Evolutionary conservation across 2,113 vertebrate genomes (phyloP), one percentile per base, ranked within the genome.

Genomic region (Carettochelys insculpta): DNA sequence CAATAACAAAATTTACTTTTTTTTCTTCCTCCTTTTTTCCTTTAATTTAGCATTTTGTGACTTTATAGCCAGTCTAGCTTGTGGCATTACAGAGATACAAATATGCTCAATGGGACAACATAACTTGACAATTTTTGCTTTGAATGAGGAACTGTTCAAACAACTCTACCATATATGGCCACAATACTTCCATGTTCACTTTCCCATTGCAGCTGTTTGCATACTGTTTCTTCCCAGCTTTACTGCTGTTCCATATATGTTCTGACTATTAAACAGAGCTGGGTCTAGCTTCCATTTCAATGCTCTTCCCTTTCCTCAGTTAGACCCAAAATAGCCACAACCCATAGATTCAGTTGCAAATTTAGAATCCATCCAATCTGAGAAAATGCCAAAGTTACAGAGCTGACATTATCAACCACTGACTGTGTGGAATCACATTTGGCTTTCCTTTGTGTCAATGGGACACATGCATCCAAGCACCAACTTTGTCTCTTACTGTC

Each of bases 141-240:
- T 89, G 47, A 91, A 93, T 91, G 91, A 92, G 91, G 90, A 93
- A 85, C 4, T 56, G 61, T 83, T 95, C 58, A 56, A 85, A 56
- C 43, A 61, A 78, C 51, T 88, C 80, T 85, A 76, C 86, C 79
- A 91, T 90, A 92, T 82, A 80, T 92, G 91, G n/a, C 87, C 89
- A 88, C 79, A 92, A 96, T 94, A 95, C 95, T 94, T 77, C 13
- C 87, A 92, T 96, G 87, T 90, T 95, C 96, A 78, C 25, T 96
- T 95, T 87, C 94, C 80, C 83, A 90, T 83, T 86, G 41, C 92
- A 87, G 86, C 90, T 92, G 90, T 94, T 83, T 95, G 92, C 89
- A 84, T 20, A 43, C 87, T 94, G 93, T 92, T 95, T 94, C 87
- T 95, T 89, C 87, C 88, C 25, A 85, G 85, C 53, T 94, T 94